phyloP scores from a whole-genome alignment of 1,140 invertebrate species.

The Teleopsis dalmanni region DNA sequence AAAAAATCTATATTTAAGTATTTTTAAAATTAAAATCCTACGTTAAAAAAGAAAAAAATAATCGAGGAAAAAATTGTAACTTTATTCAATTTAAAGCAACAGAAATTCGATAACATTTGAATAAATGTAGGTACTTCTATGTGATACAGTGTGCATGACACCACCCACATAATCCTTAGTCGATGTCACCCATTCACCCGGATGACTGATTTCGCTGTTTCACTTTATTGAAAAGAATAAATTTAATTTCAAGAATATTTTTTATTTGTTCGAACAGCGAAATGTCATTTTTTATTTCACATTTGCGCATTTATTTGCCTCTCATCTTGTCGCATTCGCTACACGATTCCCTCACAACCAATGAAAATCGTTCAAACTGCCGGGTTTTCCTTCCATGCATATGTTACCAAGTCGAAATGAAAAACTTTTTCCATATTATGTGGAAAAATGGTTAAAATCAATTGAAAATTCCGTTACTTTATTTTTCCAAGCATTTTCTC shows the following conservation, averaged over 20 bases:
- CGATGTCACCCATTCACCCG: no score
- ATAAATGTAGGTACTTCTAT: no score
- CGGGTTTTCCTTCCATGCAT: neutral
- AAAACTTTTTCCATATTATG: conserved; percentile 8
- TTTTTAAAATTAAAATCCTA: no score
- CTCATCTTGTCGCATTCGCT: conserved; percentile 7
- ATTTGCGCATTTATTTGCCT: conserved; percentile 29
- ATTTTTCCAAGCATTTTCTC: neutral
- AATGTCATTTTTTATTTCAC: conserved; percentile 43
- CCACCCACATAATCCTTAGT: no score
- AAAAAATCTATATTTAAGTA: no score
- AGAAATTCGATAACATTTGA: no score
- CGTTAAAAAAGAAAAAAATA: no score
- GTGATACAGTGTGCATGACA: no score
- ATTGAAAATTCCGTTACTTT: conserved; percentile 5
- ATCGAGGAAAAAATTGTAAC: no score
- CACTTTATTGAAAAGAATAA: no score
- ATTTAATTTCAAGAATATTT: conserved; percentile 7
- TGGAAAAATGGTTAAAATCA: conserved; percentile 6
- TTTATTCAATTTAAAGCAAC: no score
- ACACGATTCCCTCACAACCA: conserved; percentile 1
- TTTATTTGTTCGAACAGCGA: conserved; percentile 33
- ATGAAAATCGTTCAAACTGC: conserved; percentile 3
- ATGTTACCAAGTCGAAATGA: neutral
- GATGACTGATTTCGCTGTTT: no score